These are phyloP conservation scores for Anoplopoma fimbria DNA, from an alignment of 2,113 vertebrate genomes.

Conservation along the genomic window DNA sequence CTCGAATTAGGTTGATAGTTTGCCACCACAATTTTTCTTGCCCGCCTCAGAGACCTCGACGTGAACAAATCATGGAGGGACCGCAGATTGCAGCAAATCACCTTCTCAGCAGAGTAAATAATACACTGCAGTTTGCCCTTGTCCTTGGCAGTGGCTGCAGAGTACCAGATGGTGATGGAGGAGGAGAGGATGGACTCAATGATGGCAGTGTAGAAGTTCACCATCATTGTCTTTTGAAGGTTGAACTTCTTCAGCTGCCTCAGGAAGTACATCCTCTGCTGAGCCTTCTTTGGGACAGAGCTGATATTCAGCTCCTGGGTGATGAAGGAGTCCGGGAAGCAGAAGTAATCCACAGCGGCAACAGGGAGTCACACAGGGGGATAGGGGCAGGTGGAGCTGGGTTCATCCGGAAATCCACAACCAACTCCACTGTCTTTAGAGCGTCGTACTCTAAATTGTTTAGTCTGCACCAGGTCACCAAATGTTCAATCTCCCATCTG, in stretches of 20 bases:
- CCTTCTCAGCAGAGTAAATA: not conserved
- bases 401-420: not conserved
- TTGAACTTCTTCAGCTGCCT: too few relatives aligned
- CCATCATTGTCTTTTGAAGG: too few relatives aligned
- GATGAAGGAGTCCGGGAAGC: not conserved
- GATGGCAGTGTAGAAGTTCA: not conserved
- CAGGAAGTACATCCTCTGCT: too few relatives aligned
- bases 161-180: not conserved
- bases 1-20: too few relatives aligned
- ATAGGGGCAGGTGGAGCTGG: not conserved
- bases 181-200: not conserved
- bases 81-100: not conserved
- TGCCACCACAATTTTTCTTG: not conserved
- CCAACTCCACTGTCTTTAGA: not conserved
- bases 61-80: not conserved
- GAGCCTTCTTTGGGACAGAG: too few relatives aligned
- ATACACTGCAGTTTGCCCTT: not conserved
- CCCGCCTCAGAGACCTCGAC: not conserved
- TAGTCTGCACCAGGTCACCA: too few relatives aligned
- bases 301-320: too few relatives aligned
- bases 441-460: too few relatives aligned
- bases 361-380: not conserved
- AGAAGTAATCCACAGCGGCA: not conserved
- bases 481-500: too few relatives aligned
- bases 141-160: not conserved